Evolutionary conservation across 2,888 invertebrate species (phyloP), one percentile per base, ranked within the genome.

Genomic region (Caprella mutica): DNA sequence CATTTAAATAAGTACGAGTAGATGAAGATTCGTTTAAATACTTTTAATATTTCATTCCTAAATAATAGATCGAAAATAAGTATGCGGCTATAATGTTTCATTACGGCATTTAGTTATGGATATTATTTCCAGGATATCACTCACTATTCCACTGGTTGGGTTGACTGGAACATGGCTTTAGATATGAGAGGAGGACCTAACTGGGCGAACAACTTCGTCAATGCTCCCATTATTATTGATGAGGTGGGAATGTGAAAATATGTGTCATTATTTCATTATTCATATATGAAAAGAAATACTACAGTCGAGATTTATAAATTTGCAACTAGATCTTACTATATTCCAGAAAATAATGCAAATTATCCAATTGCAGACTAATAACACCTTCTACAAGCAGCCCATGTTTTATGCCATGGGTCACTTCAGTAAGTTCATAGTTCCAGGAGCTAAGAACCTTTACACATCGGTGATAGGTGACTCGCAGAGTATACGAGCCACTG

Each of bases 381-480:
- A 58, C 27, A 43, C 48, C 35, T 77, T 77, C 67, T 77, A 77
- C 69, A 77, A 78, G 66, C 77, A 78, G 65, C 78, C 78, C 2
- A 77, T 76, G 73, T 79, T 72, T 68, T 79, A 78, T 67, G 74
- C 73, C 1, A 65, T 79, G 68, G 78, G 75, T 0, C 78, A 79
- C 68, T 77, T 79, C 67, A 68, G 69, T 27, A 69, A 69, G 58
- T 71, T 69, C 55, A 59, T 71, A 14, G 24, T 30, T n/a, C 40
- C 40, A 23, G 53, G 53, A n/a, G 38, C 39, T n/a, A 51, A 8
- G 42, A 19, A 26, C 1, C 6, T 48, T 8, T 5, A 51, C 12
- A 38, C 29, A 1, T 26, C 48, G 29, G 30, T 48, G 9, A 14
- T 30, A 14, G 29, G n/a, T 17, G 48, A 48, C 5, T 27, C 29